Evolutionary conservation across 1,140 invertebrate species (phyloP), one percentile per base, ranked within the genome.

Genomic region (Drosophila murphyi): DNA sequence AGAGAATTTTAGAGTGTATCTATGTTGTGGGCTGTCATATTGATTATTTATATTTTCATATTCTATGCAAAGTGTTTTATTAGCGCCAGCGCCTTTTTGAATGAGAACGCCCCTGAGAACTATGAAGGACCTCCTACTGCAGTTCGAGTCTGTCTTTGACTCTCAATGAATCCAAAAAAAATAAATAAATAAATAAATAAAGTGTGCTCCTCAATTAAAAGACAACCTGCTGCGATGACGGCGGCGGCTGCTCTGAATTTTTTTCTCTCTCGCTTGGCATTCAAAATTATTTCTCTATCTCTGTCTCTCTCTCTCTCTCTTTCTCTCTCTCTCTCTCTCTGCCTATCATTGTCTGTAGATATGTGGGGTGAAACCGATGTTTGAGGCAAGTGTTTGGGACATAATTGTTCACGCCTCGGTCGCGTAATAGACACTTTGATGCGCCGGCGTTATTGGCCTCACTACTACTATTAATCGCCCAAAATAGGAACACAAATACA

Each of bases 331-430:
- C 54, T 32, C 3, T 32, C 2, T 34, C 12, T 29, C 8, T 41
- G 3, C 10, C 29, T 10, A 20, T 20, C 28, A 12, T 29, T 62
- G 47, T 31, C 10, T 50, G 34, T 56, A 12, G 48, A 39, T 51
- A 50, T 32, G 31, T 20, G 32, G 39, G 80, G 76, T 64, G 83
- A 88, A 20, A 39, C 76, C 72, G 54, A 20, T 87, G 72, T 88
- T 87, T 88, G 83, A 82, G 64, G 72, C 80, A 80, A 87, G 88
- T 87, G 83, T 87, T 88, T 88, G 43, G 83, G 65, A 47, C 72
- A 78, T 89, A 88, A 88, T 88, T 88, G 85, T 88, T 88, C 83
- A 88, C 83, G 83, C 83, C 83, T 88, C 47, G 85, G 73, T 61
- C 76, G 72, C 61, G 41, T 68, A 82, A 78, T 86, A 51, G 64